Conservation (phyloP, 1,140 invertebrate species). For the Aethina tumida region DNA sequence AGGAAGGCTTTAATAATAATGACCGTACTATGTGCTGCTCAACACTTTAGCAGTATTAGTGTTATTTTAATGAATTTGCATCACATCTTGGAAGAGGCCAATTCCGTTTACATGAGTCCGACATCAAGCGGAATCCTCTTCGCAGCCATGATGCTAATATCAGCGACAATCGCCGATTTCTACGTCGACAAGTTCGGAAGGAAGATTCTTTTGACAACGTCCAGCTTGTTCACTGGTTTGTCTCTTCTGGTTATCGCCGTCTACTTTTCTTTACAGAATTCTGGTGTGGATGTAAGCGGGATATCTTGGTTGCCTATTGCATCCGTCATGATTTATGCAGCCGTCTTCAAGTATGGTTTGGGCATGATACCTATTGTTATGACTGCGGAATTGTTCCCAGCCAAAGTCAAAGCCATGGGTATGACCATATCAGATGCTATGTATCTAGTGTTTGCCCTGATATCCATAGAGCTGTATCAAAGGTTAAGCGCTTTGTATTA, state of each 20-base stretch:
- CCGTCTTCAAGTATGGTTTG: conserved; percentile 30
- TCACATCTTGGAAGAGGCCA: conserved; percentile 35
- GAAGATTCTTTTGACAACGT: conserved; percentile 26
- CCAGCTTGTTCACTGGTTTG: conserved; percentile 25
- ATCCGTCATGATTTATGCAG: conserved; percentile 28
- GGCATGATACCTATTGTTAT: conserved; percentile 59
- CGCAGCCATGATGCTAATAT: conserved; percentile 27
- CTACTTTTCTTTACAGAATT: conserved; percentile 31
- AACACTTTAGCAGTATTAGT: conserved; percentile 42
- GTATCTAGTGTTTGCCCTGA: conserved; percentile 41
- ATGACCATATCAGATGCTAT: conserved; percentile 31
- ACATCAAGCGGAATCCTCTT: conserved; percentile 29
- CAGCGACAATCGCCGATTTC: conserved; percentile 21
- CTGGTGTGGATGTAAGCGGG: conserved; percentile 12
- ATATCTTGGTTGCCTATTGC: conserved; percentile 29
- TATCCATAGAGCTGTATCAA: conserved; percentile 56
- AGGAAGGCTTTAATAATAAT: conserved; percentile 28
- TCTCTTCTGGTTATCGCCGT: conserved; percentile 24
- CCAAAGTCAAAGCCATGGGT: conserved; percentile 44
- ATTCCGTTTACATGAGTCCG: conserved; percentile 23
- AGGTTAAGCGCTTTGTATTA: conserved; percentile 39
- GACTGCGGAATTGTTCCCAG: conserved; percentile 57
- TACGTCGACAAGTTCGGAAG: conserved; percentile 29
- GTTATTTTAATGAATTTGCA: conserved; percentile 49
- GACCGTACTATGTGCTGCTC: conserved; percentile 43